phyloP scores from a whole-genome alignment of 2,797 vertebrate species.

The Pseudomugil tenellus region DNA sequence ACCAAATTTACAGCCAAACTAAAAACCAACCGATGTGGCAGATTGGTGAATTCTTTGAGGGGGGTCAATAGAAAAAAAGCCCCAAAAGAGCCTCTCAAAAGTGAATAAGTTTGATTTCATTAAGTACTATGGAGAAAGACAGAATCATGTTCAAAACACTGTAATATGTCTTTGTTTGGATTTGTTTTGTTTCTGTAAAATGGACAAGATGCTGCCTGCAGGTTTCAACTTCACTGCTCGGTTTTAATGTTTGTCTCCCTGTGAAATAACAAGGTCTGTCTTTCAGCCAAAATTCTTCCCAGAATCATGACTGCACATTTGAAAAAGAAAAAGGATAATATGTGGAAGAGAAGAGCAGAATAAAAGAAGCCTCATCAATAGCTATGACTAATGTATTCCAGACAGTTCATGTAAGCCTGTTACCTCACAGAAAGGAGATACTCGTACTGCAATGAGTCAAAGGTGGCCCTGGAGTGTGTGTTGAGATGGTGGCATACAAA shows the following conservation, averaged over 20 bases:
- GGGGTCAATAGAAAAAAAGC: too few relatives aligned
- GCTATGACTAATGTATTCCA: constrained; percentile 81
- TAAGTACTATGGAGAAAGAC: too few relatives aligned
- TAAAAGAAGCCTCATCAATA: constrained; percentile 78
- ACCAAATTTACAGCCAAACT: too few relatives aligned
- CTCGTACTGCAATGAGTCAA: constrained; percentile 37
- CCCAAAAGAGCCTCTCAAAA: too few relatives aligned
- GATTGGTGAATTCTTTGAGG: too few relatives aligned
- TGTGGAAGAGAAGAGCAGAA: constrained; percentile 51
- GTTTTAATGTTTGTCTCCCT: constrained; percentile 43
- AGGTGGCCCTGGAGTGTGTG: constrained; percentile 51
- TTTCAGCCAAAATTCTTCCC: constrained; percentile 53
- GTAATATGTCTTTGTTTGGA: too few relatives aligned
- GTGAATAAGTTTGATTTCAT: too few relatives aligned
- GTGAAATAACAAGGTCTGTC: constrained; percentile 35
- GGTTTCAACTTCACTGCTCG: constrained; percentile 23
- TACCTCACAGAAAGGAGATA: constrained; percentile 62
- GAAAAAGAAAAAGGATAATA: constrained; percentile 39
- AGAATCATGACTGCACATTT: constrained; percentile 45
- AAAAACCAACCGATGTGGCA: too few relatives aligned
- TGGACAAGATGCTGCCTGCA: background rate
- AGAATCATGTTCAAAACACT: too few relatives aligned
- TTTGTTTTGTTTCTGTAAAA: too few relatives aligned
- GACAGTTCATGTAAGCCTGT: constrained; percentile 63
- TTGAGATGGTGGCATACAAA: constrained; percentile 62